Evolutionary conservation across 2,888 invertebrate genomes (phyloP).

Genomic region (Deilephila elpenor): DNA sequence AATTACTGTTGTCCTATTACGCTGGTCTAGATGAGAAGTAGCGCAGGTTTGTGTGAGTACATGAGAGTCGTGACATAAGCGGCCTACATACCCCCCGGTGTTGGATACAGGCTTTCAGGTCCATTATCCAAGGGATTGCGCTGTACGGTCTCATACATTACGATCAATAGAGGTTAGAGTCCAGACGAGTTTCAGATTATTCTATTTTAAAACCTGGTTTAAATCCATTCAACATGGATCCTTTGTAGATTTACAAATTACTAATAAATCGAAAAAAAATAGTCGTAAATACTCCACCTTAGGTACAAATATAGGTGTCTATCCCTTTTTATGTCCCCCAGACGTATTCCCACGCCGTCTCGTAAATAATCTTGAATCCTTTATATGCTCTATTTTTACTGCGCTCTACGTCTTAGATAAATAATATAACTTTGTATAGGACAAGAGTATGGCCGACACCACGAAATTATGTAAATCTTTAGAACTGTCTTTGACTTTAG

Average conservation of each 20-base stretch:
- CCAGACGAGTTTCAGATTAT: background rate
- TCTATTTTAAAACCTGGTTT: too few species aligned
- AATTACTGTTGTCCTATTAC: constrained; percentile 3
- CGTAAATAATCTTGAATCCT: background rate
- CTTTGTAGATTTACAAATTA: too few species aligned
- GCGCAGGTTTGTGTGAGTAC: background rate
- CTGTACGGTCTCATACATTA: background rate
- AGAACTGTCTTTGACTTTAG: too few species aligned
- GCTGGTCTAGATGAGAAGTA: background rate
- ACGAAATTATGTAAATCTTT: background rate
- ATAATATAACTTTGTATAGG: background rate
- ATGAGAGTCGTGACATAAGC: background rate
- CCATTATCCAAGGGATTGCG: background rate
- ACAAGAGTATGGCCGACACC: background rate
- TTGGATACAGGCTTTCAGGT: background rate
- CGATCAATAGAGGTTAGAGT: background rate
- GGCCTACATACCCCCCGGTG: background rate
- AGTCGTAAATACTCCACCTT: background rate
- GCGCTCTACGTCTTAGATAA: too few species aligned
- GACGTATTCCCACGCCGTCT: background rate
- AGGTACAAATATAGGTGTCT: background rate
- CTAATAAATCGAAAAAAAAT: too few species aligned
- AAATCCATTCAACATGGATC: too few species aligned
- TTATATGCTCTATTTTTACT: background rate
- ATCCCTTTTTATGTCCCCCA: background rate